These are phyloP conservation scores for Camelus dromedarius DNA, from an alignment of 2,113 vertebrate genomes.

Conservation along the genomic window DNA sequence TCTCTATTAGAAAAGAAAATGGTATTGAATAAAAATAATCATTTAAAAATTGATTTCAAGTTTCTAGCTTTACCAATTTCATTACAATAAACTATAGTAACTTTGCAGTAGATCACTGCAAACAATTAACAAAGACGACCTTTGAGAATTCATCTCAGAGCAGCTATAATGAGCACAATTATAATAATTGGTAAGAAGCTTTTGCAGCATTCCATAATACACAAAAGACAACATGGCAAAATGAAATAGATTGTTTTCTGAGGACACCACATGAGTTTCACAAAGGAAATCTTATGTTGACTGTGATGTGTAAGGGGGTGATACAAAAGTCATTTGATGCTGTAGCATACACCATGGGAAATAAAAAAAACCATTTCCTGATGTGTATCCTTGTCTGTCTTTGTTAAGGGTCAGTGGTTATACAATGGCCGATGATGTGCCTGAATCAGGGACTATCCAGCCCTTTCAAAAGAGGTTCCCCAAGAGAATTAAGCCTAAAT, in stretches of 20 bases:
- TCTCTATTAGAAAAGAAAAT: background rate
- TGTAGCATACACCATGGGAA: background rate
- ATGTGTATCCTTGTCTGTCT: background rate
- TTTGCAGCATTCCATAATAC: constrained; percentile 63
- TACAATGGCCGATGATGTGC: constrained; percentile 28
- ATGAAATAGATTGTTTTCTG: constrained; percentile 49
- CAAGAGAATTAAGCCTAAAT: constrained; percentile 22
- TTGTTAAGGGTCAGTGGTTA: constrained; percentile 39
- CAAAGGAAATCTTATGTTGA: constrained; percentile 62
- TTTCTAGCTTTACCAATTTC: constrained; percentile 70
- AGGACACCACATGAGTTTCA: background rate
- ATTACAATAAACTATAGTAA: constrained; percentile 58
- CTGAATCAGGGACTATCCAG: constrained; percentile 12
- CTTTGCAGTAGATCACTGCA: constrained; percentile 71
- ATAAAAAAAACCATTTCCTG: constrained; percentile 51
- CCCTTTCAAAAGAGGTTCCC: constrained; percentile 10
- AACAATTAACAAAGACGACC: constrained; percentile 73
- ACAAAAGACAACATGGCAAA: constrained; percentile 69
- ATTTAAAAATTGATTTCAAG: constrained; percentile 73
- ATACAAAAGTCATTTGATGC: constrained; percentile 8
- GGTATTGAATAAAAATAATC: constrained; percentile 55
- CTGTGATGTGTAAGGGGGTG: background rate
- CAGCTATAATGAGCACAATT: constrained; percentile 74
- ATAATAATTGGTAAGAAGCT: constrained; percentile 76
- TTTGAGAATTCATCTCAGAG: constrained; percentile 74